Evolutionary conservation across 1,140 invertebrate genomes (phyloP).

Genomic region (Saccostrea cuccullata): DNA sequence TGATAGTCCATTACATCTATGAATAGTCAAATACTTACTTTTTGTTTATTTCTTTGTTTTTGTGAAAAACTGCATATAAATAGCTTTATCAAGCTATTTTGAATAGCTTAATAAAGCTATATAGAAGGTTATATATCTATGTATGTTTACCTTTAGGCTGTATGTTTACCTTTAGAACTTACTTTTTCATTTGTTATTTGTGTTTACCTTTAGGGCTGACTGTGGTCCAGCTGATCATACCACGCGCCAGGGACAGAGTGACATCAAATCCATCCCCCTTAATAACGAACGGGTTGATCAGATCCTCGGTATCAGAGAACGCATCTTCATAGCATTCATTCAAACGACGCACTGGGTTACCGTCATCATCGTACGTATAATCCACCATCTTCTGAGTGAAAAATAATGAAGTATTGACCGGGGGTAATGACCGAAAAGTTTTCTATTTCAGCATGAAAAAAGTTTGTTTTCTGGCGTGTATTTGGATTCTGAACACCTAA

Average conservation of each 20-base stretch:
- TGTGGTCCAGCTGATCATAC: conserved; percentile 56
- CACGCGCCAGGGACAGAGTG: conserved; percentile 57
- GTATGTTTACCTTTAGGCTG: neutral
- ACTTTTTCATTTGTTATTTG: conserved; percentile 47
- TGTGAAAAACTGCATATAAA: no score
- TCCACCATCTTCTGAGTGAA: conserved; percentile 54
- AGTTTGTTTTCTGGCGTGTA: neutral
- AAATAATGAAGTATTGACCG: neutral
- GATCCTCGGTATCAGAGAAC: conserved; percentile 58
- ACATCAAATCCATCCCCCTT: conserved; percentile 67
- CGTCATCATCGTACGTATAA: conserved; percentile 66
- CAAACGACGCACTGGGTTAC: conserved; percentile 56
- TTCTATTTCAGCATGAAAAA: no score
- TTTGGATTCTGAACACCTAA: neutral
- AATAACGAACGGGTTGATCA: conserved; percentile 65
- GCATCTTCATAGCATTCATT: conserved; percentile 12
- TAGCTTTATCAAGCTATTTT: no score
- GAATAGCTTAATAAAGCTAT: no score
- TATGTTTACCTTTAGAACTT: conserved; percentile 50
- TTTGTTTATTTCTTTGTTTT: no score
- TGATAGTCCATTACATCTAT: no score
- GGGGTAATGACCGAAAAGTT: neutral
- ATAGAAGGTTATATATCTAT: no score
- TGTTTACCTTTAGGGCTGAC: conserved; percentile 55
- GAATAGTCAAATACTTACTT: no score